Evolutionary conservation across 2,797 vertebrate species (phyloP).

Genomic region (Cossypha caffra): DNA sequence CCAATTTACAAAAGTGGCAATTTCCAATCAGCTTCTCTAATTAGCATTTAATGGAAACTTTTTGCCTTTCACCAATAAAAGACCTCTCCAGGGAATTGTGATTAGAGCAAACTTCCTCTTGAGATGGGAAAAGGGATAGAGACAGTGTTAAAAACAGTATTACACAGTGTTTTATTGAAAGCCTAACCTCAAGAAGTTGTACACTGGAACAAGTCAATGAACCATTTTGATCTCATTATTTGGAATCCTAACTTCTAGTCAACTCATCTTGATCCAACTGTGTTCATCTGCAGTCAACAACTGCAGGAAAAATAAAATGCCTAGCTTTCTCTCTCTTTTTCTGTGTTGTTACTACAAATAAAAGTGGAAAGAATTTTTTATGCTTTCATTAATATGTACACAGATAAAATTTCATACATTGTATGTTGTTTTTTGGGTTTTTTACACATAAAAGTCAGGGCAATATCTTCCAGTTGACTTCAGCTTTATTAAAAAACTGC

Average conservation of each 20-base stretch:
- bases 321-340: not conserved
- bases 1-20: not conserved
- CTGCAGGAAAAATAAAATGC: not conserved
- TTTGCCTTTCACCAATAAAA: not conserved
- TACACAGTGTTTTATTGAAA: not conserved
- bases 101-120: not conserved
- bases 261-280: not conserved
- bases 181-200: not conserved
- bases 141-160: not conserved
- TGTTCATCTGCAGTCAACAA: not conserved
- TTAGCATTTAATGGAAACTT: conserved; percentile 3
- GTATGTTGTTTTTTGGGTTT: not conserved
- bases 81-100: not conserved
- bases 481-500: not conserved
- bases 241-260: conserved; percentile 15
- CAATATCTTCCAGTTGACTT: not conserved
- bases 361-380: not conserved
- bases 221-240: conserved; percentile 32
- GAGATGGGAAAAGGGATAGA: not conserved
- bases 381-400: not conserved
- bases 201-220: conserved; percentile 19
- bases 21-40: not conserved
- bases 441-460: not conserved
- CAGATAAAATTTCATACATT: not conserved
- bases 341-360: not conserved